Base-by-base conservation (phyloP, 2,113 vertebrate genomes). In the Xiphophorus hellerii region DNA sequence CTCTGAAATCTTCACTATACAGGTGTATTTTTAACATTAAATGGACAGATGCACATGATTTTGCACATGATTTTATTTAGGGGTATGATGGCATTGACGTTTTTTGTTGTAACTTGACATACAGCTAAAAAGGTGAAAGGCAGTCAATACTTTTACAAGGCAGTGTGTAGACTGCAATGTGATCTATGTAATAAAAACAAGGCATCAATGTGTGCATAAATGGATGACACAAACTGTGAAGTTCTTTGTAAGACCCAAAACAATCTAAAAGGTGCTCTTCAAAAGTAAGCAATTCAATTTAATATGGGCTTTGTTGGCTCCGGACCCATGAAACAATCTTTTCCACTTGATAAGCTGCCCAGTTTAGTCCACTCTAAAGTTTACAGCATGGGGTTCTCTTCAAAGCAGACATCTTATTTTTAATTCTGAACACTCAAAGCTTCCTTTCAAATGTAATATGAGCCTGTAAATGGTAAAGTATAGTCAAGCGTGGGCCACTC, bases 401-500 rank as follows among this genome's bases (percentile, higher is more conserved):
- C 11, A 29, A 48, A 33, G 22, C 29, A 33, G 30, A 33, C 10
- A 7, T 22, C 48, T 54, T 25, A 30, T 4, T 31, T 25, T 29
- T 27, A 60, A 35, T 14, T 27, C 51, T 4, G 25, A 4, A 35
- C 14, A 9, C 22, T 35, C 39, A 42, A 67, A 39, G 17, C 31
- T 73, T 27, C 15, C 37, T 64, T 76, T 69, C 48, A 71, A 78
- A 73, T 70, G 29, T 31, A 60, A 71, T 73, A 82, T 81, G 28
- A 70, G 70, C 78, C 61, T 60, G 63, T 66, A 37, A 73, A 68
- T 79, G 81, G 80, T 79, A 81, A 73, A 76, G 39, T 71, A 22
- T 27, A 35, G 62, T 84, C 51, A 63, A 74, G 73, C 66, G 63
- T 25, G 48, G 54, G 69, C 77, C 82, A 71, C 81, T 85, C 80